A percentile compares a stretch with the other conserved stretches of the same genome.
phyloP scores from a whole-genome alignment of 2,113 vertebrate species.

The Bolborhynchus lineola region DNA sequence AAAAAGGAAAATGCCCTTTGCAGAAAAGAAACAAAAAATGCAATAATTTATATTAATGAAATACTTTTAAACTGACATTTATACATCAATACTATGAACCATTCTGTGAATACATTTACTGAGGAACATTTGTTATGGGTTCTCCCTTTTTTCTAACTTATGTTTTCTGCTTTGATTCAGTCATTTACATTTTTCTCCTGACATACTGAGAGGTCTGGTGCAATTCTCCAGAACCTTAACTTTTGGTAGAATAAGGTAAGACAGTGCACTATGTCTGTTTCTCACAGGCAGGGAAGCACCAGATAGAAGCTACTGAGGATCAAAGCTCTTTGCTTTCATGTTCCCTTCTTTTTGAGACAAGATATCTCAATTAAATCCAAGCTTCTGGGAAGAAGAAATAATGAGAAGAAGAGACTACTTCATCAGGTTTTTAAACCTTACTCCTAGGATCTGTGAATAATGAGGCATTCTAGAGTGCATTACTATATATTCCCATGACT shows the following conservation, averaged over 20 bases:
- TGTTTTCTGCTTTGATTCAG: background rate
- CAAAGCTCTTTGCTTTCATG: background rate
- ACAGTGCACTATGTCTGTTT: background rate
- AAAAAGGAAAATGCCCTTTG: background rate
- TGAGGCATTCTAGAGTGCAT: background rate
- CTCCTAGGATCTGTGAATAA: background rate
- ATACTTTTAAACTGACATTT: background rate
- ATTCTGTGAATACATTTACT: background rate
- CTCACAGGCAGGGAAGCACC: background rate
- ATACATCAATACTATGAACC: background rate
- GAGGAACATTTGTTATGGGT: background rate
- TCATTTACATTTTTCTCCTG: background rate
- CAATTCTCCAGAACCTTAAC: background rate
- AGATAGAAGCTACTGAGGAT: background rate
- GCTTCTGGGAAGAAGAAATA: background rate
- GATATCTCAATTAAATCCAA: background rate
- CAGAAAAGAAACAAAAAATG: background rate
- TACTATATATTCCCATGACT: background rate
- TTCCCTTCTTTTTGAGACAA: background rate
- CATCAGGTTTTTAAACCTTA: background rate
- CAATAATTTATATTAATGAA: background rate
- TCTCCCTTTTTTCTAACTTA: background rate
- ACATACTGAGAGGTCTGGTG: background rate
- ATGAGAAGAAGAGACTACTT: background rate
- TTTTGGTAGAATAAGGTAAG: background rate